Evolutionary conservation across 2,888 invertebrate species (phyloP), one percentile per base, ranked within the genome.

Genomic region (Cryptocephalus moraei): DNA sequence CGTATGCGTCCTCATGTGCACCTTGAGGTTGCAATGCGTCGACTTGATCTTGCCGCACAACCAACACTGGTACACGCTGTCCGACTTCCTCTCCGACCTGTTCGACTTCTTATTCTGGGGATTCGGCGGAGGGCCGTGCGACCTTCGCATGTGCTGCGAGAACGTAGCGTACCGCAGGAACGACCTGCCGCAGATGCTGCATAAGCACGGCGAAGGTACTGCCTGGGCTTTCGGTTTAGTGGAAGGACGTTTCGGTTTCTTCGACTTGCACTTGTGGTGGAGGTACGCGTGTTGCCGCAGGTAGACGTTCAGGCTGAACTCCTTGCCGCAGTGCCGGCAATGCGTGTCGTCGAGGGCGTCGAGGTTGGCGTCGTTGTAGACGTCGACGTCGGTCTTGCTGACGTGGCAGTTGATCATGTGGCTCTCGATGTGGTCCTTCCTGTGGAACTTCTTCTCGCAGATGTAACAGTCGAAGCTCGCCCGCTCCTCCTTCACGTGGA

Each of bases 291-390:
- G 51, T 33, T 42, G 45, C 34, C 46, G 45, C 9, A 52, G 39
- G 36, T 52, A 52, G 33, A 47, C 45, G 41, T 45, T 46, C 31
- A 52, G 59, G 43, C 61, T 59, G 43, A 59, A 63, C 33, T 53
- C 56, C 50, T 62, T 63, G 8, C 57, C 59, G 46, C 64, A 64
- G 9, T 58, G 53, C 39, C 41, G 54, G 41, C 64, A 64, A 38
- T 53, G 42, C 13, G 32, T 13, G 11, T 10, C n/a, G 10, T 12
- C 22, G 4, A 10, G 12, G 13, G 4, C 6, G 8, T 49, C 50
- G 46, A 58, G 53, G 11, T 49, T 47, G 6, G 22, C 6, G 22
- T 22, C 22, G 22, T 22, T 22, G 22, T 22, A 22, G 3, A 22
- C 22, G 14, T 54, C 42, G 10, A 41, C 53, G 9, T 49, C 49